These are phyloP conservation scores for Gonioctena quinquepunctata DNA, from an alignment of 1,140 invertebrate genomes.

Conservation along the genomic window DNA sequence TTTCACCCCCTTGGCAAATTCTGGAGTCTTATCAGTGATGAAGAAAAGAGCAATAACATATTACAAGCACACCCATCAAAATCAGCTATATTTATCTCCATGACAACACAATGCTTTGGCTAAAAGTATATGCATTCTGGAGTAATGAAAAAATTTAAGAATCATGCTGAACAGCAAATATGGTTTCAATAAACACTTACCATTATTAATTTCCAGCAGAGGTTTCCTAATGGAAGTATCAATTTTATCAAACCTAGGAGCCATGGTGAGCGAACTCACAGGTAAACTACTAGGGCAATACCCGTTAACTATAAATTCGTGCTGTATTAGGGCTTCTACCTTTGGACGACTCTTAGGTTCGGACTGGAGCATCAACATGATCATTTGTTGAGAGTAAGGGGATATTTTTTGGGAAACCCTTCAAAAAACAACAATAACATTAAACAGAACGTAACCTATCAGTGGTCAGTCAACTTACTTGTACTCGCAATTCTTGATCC, in stretches of 20 bases:
- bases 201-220: constrained; percentile 69
- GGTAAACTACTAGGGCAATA: constrained; percentile 84
- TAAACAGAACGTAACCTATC: background rate
- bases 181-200: no score
- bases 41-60: no score
- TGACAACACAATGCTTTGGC: no score
- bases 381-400: constrained; percentile 76
- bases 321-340: constrained; percentile 74
- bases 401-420: constrained; percentile 75
- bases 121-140: background rate
- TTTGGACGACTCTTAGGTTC: constrained; percentile 81
- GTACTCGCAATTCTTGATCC: constrained; percentile 93
- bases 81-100: no score
- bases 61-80: no score
- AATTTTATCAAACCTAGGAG: constrained; percentile 78
- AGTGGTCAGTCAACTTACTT: constrained; percentile 55
- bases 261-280: constrained; percentile 87
- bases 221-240: constrained; percentile 64
- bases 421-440: constrained; percentile 26
- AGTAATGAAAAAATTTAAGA: constrained; percentile 3
- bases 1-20: no score
- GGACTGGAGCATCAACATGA: constrained; percentile 80
- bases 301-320: constrained; percentile 71
- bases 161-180: no score
- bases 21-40: no score